A percentile compares a stretch with the other conserved stretches of the same genome.
These are phyloP conservation scores for Agonopterix arenella DNA, from an alignment of 2,888 invertebrate genomes.

Conservation along the genomic window DNA sequence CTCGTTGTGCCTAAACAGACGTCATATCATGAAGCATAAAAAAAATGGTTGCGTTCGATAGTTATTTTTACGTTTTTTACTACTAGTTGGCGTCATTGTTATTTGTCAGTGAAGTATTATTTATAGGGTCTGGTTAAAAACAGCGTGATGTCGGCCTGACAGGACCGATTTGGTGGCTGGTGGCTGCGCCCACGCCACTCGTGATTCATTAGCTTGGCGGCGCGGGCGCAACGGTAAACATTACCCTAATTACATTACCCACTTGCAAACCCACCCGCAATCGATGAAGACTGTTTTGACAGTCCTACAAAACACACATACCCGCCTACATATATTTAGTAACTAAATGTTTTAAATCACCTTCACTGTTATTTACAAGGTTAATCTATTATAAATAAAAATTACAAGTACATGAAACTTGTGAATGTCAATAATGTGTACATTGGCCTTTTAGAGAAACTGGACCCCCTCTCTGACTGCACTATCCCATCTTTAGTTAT, in stretches of 20 bases:
- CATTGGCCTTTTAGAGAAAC: no score
- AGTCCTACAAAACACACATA: background rate
- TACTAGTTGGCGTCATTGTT: conserved; percentile 22
- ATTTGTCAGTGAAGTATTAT: conserved; percentile 25
- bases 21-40: background rate
- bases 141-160: conserved; percentile 42
- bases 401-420: no score
- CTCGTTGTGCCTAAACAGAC: background rate
- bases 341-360: no score
- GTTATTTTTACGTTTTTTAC: conserved; percentile 21
- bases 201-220: conserved; percentile 67
- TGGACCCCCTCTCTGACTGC: background rate
- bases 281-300: conserved; percentile 5
- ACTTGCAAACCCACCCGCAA: conserved; percentile 29
- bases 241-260: conserved; percentile 53
- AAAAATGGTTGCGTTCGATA: background rate
- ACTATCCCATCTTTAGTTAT: background rate
- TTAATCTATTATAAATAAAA: no score
- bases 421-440: no score
- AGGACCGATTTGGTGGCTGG: conserved; percentile 54
- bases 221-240: conserved; percentile 59
- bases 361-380: no score
- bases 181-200: conserved; percentile 53
- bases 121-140: conserved; percentile 48
- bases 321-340: no score